A percentile compares a stretch with the other conserved stretches of the same genome.
Evolutionary conservation across 2,113 vertebrate genomes (phyloP).

Genomic region (Catagonus wagneri): DNA sequence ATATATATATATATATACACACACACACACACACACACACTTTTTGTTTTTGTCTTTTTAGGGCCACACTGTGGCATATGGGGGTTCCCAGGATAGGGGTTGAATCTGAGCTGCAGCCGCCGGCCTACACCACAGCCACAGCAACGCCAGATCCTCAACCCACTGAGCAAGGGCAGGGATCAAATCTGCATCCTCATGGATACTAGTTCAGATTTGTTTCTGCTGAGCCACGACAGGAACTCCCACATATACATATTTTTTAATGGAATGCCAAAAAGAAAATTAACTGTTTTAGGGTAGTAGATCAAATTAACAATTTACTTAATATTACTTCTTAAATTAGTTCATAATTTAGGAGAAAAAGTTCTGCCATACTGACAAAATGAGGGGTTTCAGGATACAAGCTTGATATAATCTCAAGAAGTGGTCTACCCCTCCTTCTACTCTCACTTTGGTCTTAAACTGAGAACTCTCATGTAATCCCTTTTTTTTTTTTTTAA

Average conservation of each 20-base stretch:
- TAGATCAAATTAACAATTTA: constrained; percentile 40
- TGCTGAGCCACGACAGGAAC: too few relatives aligned
- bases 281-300: constrained; percentile 26
- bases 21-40: neutral
- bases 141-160: too few relatives aligned
- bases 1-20: too few relatives aligned
- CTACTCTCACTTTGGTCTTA: neutral
- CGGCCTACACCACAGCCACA: too few relatives aligned
- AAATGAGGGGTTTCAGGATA: neutral
- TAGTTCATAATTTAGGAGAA: neutral
- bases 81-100: too few relatives aligned
- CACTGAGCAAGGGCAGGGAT: too few relatives aligned
- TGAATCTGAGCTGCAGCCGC: too few relatives aligned
- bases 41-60: neutral
- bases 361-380: neutral
- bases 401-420: neutral
- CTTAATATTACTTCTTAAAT: constrained; percentile 7
- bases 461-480: neutral
- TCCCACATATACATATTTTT: neutral
- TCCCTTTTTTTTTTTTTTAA: neutral
- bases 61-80: too few relatives aligned
- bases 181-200: too few relatives aligned
- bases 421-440: neutral
- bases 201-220: too few relatives aligned
- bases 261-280: constrained; percentile 41